phyloP scores from a whole-genome alignment of 2,888 invertebrate species.

The Nudaria mundana region DNA sequence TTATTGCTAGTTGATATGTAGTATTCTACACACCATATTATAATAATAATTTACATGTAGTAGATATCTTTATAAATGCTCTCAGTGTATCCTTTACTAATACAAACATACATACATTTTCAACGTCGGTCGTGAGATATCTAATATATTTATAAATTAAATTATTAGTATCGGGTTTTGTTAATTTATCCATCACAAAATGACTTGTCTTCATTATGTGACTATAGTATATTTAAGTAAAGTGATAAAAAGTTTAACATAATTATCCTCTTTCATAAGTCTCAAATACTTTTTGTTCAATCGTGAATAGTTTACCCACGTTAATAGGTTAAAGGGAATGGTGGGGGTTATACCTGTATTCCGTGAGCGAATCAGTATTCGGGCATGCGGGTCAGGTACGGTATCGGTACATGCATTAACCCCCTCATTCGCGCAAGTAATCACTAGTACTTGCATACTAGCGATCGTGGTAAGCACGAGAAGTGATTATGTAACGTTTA shows the following conservation, averaged over 20 bases:
- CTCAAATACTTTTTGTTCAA: conserved; percentile 29
- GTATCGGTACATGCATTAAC: conserved; percentile 41
- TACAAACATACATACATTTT: too few relatives aligned
- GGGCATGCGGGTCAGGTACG: conserved; percentile 28
- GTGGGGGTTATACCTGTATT: conserved; percentile 20
- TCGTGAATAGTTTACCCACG: conserved; percentile 31
- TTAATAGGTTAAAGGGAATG: conserved; percentile 31
- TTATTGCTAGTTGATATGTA: conserved; percentile 35
- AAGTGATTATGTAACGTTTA: conserved; percentile 5
- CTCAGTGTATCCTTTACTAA: conserved; percentile 14
- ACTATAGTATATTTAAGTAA: conserved; percentile 27
- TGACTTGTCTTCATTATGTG: conserved; percentile 15
- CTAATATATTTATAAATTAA: conserved; percentile 10
- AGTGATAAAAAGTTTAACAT: conserved; percentile 32
- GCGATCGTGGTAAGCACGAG: conserved; percentile 11
- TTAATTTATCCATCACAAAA: conserved; percentile 11
- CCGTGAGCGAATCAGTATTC: conserved; percentile 34
- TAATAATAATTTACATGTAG: too few relatives aligned
- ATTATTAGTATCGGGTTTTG: conserved; percentile 8
- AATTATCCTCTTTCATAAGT: conserved; percentile 21
- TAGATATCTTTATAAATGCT: conserved; percentile 23
- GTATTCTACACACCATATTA: conserved; percentile 44
- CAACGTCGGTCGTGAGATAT: too few relatives aligned
- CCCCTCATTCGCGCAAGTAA: conserved; percentile 33
- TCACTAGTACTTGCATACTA: conserved; percentile 20